Evolutionary conservation across 1,140 invertebrate species (phyloP), one percentile per base, ranked within the genome.

Genomic region (Brachionus koreanus): DNA sequence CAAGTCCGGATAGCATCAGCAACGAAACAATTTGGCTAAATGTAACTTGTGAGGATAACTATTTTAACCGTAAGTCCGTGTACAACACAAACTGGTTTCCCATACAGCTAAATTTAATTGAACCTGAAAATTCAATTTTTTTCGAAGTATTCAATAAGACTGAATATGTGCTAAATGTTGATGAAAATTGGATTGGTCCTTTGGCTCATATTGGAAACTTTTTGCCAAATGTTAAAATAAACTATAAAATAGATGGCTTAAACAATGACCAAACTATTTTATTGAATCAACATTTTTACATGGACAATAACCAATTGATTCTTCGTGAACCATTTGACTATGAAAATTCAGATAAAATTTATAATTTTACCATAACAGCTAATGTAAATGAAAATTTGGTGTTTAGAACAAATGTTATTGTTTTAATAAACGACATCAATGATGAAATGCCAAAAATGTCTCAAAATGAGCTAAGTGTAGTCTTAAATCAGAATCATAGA

Each of bases 11-110:
- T 19, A 79, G 19, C 12, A 42, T 79, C 5, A 43, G 37, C n/a
- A 57, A 43, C 3, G 25, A 79, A 1, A 61, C 29, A 42, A 65
- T 79, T 42, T 79, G 49, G 49, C 19, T 79, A 5, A 79, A 79
- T 65, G 76, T 79, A 7, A 79, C 76, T 12, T 79, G 76, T 79
- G 76, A 79, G 35, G 76, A 79, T n/a, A 79, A 79, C 13, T 79
- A 79, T 65, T 79, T 79, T 61, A 79, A 79, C 35, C 76, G 76
- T 9, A 57, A 65, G 35, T 79, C 49, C 25, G 6, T 7, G 13
- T 79, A 39, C 12, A 39, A 65, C 39, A 25, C 74, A 13, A 57
- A 79, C n/a, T 79, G 35, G 29, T 65, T 79, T 43, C 12, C 61
- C 25, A 33, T 79, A 16, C 33, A 23, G 12, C 57, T 65, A 19